A percentile compares a stretch with the other conserved stretches of the same genome.
These are phyloP conservation scores for Cyanoramphus novaezelandiae DNA, from an alignment of 2,113 vertebrate genomes.

Conservation along the genomic window DNA sequence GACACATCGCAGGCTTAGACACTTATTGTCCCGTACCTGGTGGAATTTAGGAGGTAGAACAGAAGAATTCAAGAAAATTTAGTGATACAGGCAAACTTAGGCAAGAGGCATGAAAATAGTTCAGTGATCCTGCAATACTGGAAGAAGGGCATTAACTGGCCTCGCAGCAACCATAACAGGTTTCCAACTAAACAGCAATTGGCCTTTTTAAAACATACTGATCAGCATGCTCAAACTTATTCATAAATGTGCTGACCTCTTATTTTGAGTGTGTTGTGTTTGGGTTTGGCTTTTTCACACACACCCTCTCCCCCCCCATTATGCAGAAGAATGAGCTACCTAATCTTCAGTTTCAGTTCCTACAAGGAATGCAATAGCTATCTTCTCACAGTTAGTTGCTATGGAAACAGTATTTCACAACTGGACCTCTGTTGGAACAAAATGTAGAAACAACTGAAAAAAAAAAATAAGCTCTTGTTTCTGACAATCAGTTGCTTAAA, in stretches of 20 bases:
- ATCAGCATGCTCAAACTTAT: background rate
- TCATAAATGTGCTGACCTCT: background rate
- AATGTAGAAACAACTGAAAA: background rate
- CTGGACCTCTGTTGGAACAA: background rate
- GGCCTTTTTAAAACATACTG: background rate
- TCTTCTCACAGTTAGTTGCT: conserved; percentile 17
- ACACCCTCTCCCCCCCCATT: background rate
- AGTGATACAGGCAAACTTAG: background rate
- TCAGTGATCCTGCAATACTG: background rate
- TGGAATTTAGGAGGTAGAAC: background rate
- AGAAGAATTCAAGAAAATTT: background rate
- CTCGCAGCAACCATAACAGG: background rate
- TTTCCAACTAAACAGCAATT: background rate
- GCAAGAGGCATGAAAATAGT: background rate
- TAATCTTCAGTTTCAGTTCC: background rate
- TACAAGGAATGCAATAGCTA: background rate
- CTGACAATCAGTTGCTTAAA: background rate
- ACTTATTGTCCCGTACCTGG: background rate
- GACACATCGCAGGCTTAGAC: background rate
- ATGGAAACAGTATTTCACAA: conserved; percentile 27
- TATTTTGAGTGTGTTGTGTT: background rate
- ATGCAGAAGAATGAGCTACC: background rate
- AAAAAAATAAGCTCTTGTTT: background rate
- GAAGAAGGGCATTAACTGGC: background rate
- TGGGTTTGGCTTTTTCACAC: background rate